A percentile compares a stretch with the other conserved stretches of the same genome.
These are phyloP conservation scores for Lasioglossum morio DNA, from an alignment of 2,888 invertebrate species.

Conservation along the genomic window DNA sequence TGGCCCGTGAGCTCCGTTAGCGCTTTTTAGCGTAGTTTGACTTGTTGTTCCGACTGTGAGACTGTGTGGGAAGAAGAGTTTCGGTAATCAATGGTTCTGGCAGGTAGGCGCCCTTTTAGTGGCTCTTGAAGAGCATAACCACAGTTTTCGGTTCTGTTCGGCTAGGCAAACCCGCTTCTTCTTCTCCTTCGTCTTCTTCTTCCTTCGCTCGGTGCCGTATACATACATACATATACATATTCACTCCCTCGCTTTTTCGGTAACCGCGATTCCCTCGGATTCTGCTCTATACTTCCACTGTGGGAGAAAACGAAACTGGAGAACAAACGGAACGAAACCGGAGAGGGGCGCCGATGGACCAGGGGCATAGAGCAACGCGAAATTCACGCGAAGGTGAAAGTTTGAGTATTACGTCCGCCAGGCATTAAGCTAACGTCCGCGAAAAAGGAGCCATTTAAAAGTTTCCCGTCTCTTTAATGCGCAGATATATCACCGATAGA, in stretches of 20 bases:
- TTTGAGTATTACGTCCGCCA: slow-evolving; percentile 23
- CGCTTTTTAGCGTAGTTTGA: slow-evolving; percentile 79
- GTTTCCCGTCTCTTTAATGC: slow-evolving; percentile 34
- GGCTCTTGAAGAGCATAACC: slow-evolving; percentile 77
- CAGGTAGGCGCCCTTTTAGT: slow-evolving; percentile 82
- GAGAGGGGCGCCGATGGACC: background rate
- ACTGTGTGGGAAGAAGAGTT: slow-evolving; percentile 83
- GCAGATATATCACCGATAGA: slow-evolving; percentile 21
- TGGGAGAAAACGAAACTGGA: slow-evolving; percentile 39
- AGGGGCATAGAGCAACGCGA: background rate
- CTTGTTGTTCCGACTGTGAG: slow-evolving; percentile 75
- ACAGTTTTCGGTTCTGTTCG: slow-evolving; percentile 70
- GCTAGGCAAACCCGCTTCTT: slow-evolving; percentile 68
- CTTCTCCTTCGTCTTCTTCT: slow-evolving; percentile 38
- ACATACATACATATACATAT: background rate
- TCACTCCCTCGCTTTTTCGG: slow-evolving; percentile 55
- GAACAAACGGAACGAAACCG: slow-evolving; percentile 5
- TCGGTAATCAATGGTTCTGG: slow-evolving; percentile 84
- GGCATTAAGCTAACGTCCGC: slow-evolving; percentile 6
- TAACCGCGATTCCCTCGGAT: slow-evolving; percentile 43
- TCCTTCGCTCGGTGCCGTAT: background rate
- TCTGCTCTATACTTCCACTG: slow-evolving; percentile 36
- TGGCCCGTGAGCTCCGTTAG: slow-evolving; percentile 77
- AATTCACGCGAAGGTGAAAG: slow-evolving; percentile 31
- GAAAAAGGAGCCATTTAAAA: slow-evolving; percentile 8